Percentiles rank a stretch among this genome's conserved stretches.
phyloP scores from a whole-genome alignment of 2,888 invertebrate species.

The Pyrochroa serraticornis region DNA sequence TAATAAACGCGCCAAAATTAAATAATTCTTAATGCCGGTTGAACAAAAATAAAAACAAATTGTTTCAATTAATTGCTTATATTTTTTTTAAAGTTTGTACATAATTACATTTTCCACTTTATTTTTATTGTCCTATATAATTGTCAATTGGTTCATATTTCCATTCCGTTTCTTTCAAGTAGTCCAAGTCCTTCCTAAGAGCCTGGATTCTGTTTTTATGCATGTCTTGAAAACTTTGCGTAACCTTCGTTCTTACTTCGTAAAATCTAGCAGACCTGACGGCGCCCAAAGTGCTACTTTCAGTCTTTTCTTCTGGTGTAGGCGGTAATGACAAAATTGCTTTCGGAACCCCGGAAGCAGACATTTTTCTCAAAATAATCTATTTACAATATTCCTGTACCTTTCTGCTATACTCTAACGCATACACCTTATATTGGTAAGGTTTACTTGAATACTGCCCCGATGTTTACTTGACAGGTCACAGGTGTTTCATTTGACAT shows the following conservation, averaged over 20 bases:
- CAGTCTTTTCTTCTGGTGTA: constrained; percentile 43
- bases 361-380: constrained; percentile 28
- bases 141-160: constrained; percentile 75
- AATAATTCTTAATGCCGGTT: background rate
- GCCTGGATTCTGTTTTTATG: constrained; percentile 74
- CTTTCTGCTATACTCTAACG: background rate
- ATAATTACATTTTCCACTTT: background rate
- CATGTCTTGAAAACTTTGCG: constrained; percentile 61
- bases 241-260: constrained; percentile 48
- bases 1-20: background rate
- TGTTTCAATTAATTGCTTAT: no score
- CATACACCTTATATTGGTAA: no score
- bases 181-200: constrained; percentile 76
- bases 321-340: constrained; percentile 46
- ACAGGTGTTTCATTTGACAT: background rate
- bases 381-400: background rate
- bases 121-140: constrained; percentile 63
- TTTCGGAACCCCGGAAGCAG: constrained; percentile 45
- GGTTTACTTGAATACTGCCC: no score
- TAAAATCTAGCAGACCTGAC: constrained; percentile 45
- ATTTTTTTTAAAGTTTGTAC: background rate
- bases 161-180: constrained; percentile 82
- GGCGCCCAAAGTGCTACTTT: constrained; percentile 37
- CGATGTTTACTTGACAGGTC: no score
- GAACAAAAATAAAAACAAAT: background rate